These are phyloP conservation scores for Tiliacea aurago DNA, from an alignment of 2,888 invertebrate genomes.

Conservation along the genomic window DNA sequence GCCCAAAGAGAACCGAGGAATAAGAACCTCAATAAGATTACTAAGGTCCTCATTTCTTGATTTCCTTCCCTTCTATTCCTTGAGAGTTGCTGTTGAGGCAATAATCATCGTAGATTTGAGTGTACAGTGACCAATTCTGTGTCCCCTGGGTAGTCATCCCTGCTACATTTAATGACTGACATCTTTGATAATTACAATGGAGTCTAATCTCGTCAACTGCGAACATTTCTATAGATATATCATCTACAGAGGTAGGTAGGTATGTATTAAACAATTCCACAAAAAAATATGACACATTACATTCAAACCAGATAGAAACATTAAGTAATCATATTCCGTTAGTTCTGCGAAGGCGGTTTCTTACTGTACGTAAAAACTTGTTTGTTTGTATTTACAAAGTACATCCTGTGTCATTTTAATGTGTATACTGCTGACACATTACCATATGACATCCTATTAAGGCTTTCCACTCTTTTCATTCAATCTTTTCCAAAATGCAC, in stretches of 20 bases:
- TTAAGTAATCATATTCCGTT: slow-evolving; percentile 52
- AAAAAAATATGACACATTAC: slow-evolving; percentile 18
- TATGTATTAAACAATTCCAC: too few species aligned
- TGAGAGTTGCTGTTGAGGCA: neutral
- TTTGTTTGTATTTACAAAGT: slow-evolving; percentile 16
- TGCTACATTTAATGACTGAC: neutral
- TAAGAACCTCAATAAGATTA: neutral
- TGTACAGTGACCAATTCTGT: too few species aligned
- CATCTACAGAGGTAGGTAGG: neutral
- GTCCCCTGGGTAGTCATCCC: neutral
- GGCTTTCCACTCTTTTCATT: neutral
- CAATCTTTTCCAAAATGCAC: neutral
- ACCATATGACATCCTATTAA: neutral
- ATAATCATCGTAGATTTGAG: too few species aligned
- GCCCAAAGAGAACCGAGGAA: too few species aligned
- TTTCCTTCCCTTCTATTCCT: neutral
- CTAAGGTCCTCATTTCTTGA: neutral
- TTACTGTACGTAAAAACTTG: slow-evolving; percentile 22
- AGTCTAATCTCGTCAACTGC: neutral
- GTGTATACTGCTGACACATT: neutral
- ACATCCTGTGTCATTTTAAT: neutral
- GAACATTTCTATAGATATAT: neutral
- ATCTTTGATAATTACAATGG: neutral
- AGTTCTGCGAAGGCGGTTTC: slow-evolving; percentile 42
- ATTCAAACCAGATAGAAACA: slow-evolving; percentile 14